Conservation (phyloP, 2,113 vertebrate species). For the Mesoclemmys tuberculata region DNA sequence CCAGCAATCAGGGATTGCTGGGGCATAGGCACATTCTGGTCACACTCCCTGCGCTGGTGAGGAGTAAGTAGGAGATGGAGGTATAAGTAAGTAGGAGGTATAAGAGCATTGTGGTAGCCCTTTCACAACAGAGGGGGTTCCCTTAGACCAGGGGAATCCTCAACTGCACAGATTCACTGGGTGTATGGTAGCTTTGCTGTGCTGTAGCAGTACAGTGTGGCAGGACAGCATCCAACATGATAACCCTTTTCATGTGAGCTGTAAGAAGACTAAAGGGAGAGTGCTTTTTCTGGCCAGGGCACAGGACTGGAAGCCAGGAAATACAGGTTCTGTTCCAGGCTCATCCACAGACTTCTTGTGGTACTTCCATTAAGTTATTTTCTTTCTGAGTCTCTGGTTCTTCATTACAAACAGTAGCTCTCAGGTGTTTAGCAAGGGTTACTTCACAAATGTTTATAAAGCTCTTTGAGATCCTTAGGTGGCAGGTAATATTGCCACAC, state of each 20-base stretch:
- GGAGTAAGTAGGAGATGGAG: not conserved
- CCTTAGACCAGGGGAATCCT: not conserved
- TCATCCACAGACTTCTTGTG: not conserved
- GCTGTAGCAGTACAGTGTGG: not conserved
- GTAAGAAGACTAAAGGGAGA: not conserved
- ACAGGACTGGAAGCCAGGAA: not conserved
- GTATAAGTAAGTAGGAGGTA: not conserved
- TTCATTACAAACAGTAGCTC: not conserved
- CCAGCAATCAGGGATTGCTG: not conserved
- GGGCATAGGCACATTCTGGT: not conserved
- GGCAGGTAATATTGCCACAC: not conserved
- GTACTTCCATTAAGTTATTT: not conserved
- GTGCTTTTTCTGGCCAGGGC: not conserved
- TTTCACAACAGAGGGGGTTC: not conserved
- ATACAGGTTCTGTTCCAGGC: accelerated
- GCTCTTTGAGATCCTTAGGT: not conserved
- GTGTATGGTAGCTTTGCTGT: not conserved
- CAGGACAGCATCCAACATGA: not conserved
- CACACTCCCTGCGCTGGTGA: not conserved
- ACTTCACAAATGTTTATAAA: not conserved
- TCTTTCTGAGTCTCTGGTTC: not conserved
- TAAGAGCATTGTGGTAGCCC: not conserved
- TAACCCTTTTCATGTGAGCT: not conserved
- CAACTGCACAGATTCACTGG: not conserved
- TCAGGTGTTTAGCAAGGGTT: not conserved